Base-by-base conservation (phyloP, 2,888 invertebrate species). In the Myopa testacea region DNA sequence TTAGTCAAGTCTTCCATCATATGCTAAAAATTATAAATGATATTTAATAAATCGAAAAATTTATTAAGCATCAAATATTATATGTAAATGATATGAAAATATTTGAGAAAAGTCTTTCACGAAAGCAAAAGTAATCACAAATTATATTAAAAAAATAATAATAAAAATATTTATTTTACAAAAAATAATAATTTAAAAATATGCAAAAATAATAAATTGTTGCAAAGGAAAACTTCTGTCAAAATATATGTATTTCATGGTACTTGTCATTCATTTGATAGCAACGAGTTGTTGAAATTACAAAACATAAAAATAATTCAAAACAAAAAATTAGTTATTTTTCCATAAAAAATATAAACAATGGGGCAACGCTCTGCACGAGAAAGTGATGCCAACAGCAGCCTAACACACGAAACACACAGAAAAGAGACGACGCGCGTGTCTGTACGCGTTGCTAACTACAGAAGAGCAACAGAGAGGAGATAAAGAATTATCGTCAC, bases 1-100 rank as follows among this genome's bases (percentile, higher is more conserved):
- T 89, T 89, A 78, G 88, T 86, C 78, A 86, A 83, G 86, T 87
- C 88, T 83, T 89, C 89, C 88, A 88, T 87, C 76, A 80, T 82
- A 83, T 79, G 76, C 65, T 76, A 38, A 37, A 50, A 68, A 45
- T 45, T 45, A 45, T 45, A 45, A 45, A 45, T 45, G 45, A 45
- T 45, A 45, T 45, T 45, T 45, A 45, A 45, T 45, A 45, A 45
- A 45, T 45, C 45, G 45, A 45, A 45, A 45, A 45, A 45, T 45
- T 45, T 45, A 45, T 45, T 45, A 45, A 45, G 45, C 45, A 45
- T 55, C 55, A 55, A 55, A 55, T n/a, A 10, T 14, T 55, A 55
- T 14, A 55, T 55, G 4, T 55, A 12, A 55, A 55, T n/a, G 4
- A 55, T 16, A 55, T 55, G 4, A 55, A 55, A 55, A 55, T 55